Base-by-base conservation (phyloP, 2,888 invertebrate species). In the Anaspis maculata region DNA sequence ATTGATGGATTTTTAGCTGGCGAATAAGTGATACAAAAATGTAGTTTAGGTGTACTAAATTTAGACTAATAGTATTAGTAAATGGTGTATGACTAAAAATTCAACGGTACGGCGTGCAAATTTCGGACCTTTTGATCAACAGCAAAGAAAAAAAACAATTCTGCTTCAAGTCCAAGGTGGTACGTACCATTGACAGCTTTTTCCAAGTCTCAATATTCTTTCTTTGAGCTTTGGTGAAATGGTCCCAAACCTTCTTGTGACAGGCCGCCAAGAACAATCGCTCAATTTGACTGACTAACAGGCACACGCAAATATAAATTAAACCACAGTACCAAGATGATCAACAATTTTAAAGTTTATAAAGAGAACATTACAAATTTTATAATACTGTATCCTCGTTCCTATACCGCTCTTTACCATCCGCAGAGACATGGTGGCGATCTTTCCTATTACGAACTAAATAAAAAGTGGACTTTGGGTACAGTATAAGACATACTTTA, bases 211-310 rank as follows among this genome's bases (percentile, higher is more conserved):
- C 92, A 71, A 96, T 89, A 77, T 94, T 94, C 83, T 95, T 95
- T 75, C 95, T 78, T 73, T 95, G 95, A 57, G 94, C 89, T 78
- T 95, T 95, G 73, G 92, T 92, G 83, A 96, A 95, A 82, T 95
- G 95, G 82, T 95, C 95, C 95, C 95, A 95, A 70, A 90, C 91
- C 72, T 92, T 92, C 81, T 95, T 94, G 76, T 92, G 92, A 71
- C 84, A 85, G 66, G 94, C 90, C 62, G 90, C 86, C 69, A 77
- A 75, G 79, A 95, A 94, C 73, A 95, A 90, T 78, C 88, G 86
- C 83, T 91, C 94, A 78, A 95, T 92, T 84, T 94, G 92, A 82
- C 88, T 87, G 84, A 95, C 95, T 95, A 86, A 71, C 70, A 63
- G 58, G 62, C 61, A 64, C 64, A 64, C 62, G 59, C 61, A 63